Evolutionary conservation across 1,140 invertebrate species (phyloP).

Genomic region (Contarinia nasturtii): DNA sequence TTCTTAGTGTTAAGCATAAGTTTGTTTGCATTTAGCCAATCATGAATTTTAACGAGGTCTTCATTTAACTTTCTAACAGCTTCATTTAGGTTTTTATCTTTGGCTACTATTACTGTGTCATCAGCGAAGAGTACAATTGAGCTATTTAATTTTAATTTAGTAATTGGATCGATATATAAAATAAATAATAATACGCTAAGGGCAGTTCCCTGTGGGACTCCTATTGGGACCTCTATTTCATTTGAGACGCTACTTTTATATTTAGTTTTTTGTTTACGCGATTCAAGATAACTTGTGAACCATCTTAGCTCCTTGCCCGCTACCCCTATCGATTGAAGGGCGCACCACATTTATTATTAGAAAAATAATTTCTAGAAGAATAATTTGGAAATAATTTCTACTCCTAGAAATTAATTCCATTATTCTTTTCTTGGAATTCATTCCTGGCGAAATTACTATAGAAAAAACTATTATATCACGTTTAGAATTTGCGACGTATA

Average conservation of each 20-base stretch:
- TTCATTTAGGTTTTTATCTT: background rate
- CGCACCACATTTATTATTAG: no score
- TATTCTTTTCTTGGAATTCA: no score
- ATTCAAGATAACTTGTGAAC: no score
- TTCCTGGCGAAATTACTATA: no score
- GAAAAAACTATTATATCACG: no score
- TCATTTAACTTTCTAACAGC: background rate
- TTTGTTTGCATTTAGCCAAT: background rate
- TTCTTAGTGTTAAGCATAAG: conserved; percentile 3
- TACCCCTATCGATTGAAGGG: no score
- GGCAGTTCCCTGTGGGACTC: conserved; percentile 7
- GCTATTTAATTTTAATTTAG: background rate
- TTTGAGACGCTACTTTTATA: background rate
- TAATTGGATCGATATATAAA: background rate
- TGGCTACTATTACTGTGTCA: background rate
- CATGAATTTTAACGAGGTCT: background rate
- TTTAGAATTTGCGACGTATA: no score
- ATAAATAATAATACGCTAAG: conserved; percentile 4
- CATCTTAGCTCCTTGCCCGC: no score
- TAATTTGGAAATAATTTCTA: no score
- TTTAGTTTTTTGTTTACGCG: no score
- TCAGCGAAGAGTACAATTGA: background rate
- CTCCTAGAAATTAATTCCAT: no score
- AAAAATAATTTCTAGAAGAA: no score
- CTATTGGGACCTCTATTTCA: background rate